Percentiles rank a stretch among this genome's conserved stretches.
Evolutionary conservation across 2,113 vertebrate genomes (phyloP).

Genomic region (Bubalus kerabau): DNA sequence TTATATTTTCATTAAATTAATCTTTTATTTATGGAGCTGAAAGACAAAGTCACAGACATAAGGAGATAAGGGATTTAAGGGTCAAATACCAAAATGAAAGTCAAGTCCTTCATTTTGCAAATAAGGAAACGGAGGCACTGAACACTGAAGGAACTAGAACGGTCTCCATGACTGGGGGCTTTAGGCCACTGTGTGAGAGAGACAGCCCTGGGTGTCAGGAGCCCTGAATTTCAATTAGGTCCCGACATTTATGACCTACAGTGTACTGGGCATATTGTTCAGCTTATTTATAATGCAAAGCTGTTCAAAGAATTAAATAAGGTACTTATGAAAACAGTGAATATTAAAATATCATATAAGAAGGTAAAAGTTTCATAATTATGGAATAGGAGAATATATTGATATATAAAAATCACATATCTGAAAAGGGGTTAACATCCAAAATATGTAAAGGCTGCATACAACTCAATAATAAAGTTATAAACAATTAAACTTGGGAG

Average conservation of each 20-base stretch:
- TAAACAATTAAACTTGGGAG: neutral
- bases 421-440: neutral
- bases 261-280: neutral
- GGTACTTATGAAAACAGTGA: neutral
- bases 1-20: conserved; percentile 8
- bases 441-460: neutral
- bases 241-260: neutral
- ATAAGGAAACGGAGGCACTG: neutral
- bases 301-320: neutral
- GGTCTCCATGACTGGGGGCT: neutral
- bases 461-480: neutral
- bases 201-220: neutral
- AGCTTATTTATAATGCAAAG: neutral
- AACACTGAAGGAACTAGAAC: neutral
- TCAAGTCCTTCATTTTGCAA: neutral
- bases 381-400: neutral
- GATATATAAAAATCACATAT: neutral
- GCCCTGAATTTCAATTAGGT: neutral
- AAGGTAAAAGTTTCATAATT: neutral
- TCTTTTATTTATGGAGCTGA: conserved; percentile 1
- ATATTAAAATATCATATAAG: neutral
- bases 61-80: neutral
- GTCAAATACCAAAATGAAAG: neutral
- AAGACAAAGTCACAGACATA: neutral
- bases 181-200: neutral